These are phyloP conservation scores for Clanis bilineata DNA, from an alignment of 2,888 invertebrate genomes.

Conservation along the genomic window DNA sequence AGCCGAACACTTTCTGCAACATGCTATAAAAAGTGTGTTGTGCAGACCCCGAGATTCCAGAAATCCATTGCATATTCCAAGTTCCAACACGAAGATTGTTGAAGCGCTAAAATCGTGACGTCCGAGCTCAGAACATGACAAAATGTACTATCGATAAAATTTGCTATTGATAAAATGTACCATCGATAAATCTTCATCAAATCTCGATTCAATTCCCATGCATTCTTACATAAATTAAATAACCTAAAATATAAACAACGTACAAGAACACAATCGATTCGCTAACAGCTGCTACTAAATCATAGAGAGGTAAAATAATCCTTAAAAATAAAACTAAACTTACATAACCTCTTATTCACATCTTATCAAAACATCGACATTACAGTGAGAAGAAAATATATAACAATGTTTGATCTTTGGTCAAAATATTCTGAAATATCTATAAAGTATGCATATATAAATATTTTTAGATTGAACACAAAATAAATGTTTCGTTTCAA, in stretches of 20 bases:
- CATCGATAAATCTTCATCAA: background rate
- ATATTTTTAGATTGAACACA: background rate
- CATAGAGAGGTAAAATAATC: constrained; percentile 12
- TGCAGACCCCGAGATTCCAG: too few species aligned
- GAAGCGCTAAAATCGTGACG: too few species aligned
- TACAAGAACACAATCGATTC: constrained; percentile 44
- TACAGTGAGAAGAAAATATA: constrained; percentile 36
- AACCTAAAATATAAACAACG: constrained; percentile 38
- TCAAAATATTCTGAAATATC: constrained; percentile 39
- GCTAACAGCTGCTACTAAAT: constrained; percentile 35
- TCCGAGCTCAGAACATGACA: background rate
- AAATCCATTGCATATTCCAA: too few species aligned
- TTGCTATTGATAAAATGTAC: too few species aligned
- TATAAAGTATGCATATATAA: constrained; percentile 16
- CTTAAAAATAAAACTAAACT: constrained; percentile 6
- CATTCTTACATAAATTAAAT: constrained; percentile 23
- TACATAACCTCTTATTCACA: constrained; percentile 16
- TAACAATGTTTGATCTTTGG: constrained; percentile 60
- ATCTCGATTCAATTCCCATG: constrained; percentile 17
- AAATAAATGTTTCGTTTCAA: background rate
- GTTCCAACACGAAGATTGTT: too few species aligned
- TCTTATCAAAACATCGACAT: constrained; percentile 22
- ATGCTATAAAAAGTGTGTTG: too few species aligned
- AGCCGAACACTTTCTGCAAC: too few species aligned
- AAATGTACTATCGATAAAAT: too few species aligned